Percentiles rank a stretch among this genome's conserved stretches.
Conservation (phyloP, 2,113 vertebrate species). For the Natator depressus region DNA sequence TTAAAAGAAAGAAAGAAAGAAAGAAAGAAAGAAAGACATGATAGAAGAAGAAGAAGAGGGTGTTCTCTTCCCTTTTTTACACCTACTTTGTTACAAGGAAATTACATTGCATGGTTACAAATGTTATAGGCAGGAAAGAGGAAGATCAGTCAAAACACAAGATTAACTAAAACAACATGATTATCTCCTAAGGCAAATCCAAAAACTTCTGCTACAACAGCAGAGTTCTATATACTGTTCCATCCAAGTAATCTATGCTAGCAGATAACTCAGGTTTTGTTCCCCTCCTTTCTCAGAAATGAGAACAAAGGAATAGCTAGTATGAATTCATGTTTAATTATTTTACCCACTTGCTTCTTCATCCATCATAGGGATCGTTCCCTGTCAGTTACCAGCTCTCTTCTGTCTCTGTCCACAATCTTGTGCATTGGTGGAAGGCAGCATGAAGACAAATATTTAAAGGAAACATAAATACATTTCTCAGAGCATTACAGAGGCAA, state of each 20-base stretch:
- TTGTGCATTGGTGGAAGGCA: conserved; percentile 13
- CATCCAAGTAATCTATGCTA: conserved; percentile 26
- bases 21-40: not conserved
- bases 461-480: conserved; percentile 19
- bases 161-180: conserved; percentile 11
- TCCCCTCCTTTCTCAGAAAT: not conserved
- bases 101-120: conserved; percentile 15
- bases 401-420: conserved; percentile 36
- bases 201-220: conserved; percentile 26
- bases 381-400: conserved; percentile 9
- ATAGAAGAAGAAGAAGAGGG: not conserved
- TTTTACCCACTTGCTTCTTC: conserved; percentile 55
- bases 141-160: conserved; percentile 26
- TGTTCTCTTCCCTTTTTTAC: conserved; percentile 43
- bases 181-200: conserved; percentile 44
- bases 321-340: not conserved
- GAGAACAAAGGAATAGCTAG: conserved; percentile 13
- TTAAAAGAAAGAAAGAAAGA: not conserved
- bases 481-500: not conserved
- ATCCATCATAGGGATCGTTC: conserved; percentile 41
- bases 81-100: not conserved
- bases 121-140: conserved; percentile 9
- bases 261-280: not conserved
- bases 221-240: not conserved
- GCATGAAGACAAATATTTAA: conserved; percentile 29